A percentile compares a stretch with the other conserved stretches of the same genome.
phyloP scores from a whole-genome alignment of 2,888 invertebrate species.

The Tolmerus cingulatus region DNA sequence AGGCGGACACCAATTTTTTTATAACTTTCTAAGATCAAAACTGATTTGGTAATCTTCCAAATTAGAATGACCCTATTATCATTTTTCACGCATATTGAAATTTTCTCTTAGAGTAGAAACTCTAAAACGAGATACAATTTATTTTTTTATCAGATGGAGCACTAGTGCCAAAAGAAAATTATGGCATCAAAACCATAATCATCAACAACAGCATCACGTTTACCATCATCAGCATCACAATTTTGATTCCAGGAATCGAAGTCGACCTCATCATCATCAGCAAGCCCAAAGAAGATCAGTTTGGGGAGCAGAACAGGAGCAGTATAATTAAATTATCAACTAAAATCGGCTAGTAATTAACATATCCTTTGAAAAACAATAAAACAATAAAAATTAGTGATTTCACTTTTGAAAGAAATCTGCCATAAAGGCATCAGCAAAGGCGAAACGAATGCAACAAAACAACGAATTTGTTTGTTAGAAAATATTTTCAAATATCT shows the following conservation, averaged over 20 bases:
- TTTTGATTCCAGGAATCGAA: slow-evolving; percentile 9
- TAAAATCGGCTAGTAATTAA: not conserved
- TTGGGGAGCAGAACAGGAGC: slow-evolving; percentile 47
- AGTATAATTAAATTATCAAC: slow-evolving; percentile 42
- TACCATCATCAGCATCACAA: slow-evolving; percentile 28
- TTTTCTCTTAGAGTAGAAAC: too few species aligned
- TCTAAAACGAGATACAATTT: not conserved
- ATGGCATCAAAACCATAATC: slow-evolving; percentile 54
- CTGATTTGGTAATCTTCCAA: too few species aligned
- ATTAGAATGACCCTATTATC: too few species aligned
- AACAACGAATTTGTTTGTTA: slow-evolving; percentile 18
- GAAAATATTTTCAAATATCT: not conserved
- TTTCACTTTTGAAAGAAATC: not conserved
- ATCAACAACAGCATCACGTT: slow-evolving; percentile 43
- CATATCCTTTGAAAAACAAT: slow-evolving; percentile 11
- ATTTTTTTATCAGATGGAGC: slow-evolving; percentile 52
- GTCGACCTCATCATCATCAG: slow-evolving; percentile 31
- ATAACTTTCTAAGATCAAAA: too few species aligned
- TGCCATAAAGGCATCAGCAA: not conserved
- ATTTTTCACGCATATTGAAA: too few species aligned
- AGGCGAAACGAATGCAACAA: slow-evolving; percentile 2
- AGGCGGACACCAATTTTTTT: too few species aligned
- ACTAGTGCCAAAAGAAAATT: slow-evolving; percentile 55
- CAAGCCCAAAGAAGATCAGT: slow-evolving; percentile 38
- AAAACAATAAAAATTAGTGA: not conserved